Conservation (phyloP, 2,888 invertebrate species). For the Pristionchus maxplancki region DNA sequence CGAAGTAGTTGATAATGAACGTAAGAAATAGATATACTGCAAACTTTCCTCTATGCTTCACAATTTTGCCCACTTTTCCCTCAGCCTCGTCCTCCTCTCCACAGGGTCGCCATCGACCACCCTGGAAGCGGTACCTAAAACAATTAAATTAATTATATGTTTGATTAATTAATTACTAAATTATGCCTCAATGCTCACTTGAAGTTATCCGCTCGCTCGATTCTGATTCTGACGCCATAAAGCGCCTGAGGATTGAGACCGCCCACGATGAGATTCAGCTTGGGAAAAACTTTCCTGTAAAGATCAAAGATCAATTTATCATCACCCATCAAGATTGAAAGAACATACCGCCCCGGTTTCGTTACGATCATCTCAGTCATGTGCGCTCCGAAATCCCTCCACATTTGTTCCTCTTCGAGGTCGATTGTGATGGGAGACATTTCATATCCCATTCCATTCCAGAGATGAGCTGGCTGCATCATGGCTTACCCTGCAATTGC, state of each 20-base stretch:
- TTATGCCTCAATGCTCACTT: slow-evolving; percentile 7
- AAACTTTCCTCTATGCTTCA: not conserved
- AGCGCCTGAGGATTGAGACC: not conserved
- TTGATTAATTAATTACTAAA: not conserved
- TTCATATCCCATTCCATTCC: not conserved
- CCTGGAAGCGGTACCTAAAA: not conserved
- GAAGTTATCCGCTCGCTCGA: not conserved
- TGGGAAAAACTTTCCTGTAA: slow-evolving; percentile 45
- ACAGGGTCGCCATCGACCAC: not conserved
- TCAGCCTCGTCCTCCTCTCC: not conserved
- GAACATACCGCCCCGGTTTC: slow-evolving; percentile 97
- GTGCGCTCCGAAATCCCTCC: slow-evolving; percentile 93
- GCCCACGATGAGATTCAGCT: not conserved
- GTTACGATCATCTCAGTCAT: slow-evolving; percentile 99
- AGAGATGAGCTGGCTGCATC: not conserved
- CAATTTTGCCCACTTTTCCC: not conserved
- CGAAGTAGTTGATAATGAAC: too few species aligned
- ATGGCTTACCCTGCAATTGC: not conserved
- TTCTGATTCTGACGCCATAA: slow-evolving; percentile 11
- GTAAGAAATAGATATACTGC: too few species aligned
- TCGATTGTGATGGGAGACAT: not conserved
- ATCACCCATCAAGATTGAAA: slow-evolving; percentile 64
- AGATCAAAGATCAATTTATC: not conserved
- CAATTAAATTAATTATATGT: not conserved
- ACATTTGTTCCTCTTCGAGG: slow-evolving; percentile 80